phyloP scores from a whole-genome alignment of 2,888 invertebrate genomes.

The Ethmia dodecea region DNA sequence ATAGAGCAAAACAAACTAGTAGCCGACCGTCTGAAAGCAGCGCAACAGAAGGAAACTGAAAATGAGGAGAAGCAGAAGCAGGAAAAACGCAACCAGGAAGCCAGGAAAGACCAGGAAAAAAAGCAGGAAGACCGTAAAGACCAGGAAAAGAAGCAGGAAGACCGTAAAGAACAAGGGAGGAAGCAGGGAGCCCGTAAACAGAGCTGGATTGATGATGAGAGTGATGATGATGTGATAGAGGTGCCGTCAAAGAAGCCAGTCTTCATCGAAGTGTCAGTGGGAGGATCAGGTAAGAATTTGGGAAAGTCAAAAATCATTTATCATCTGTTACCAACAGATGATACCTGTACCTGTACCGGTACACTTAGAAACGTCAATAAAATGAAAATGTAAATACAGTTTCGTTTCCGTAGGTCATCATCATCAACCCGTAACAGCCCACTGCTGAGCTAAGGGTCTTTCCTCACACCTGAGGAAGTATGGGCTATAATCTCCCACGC shows the following conservation, averaged over 20 bases:
- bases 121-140: not conserved
- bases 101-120: not conserved
- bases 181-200: not conserved
- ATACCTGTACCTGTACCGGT: no score
- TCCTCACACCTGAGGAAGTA: no score
- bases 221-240: not conserved
- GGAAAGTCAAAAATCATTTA: no score
- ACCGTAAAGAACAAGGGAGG: not conserved
- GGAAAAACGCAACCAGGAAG: not conserved
- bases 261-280: not conserved
- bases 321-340: no score
- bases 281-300: no score
- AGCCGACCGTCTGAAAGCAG: slow-evolving; percentile 2
- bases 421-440: no score
- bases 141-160: not conserved
- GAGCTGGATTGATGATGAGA: not conserved
- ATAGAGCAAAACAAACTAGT: slow-evolving; percentile 42
- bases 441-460: no score
- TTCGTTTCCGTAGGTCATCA: no score
- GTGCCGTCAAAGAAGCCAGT: not conserved
- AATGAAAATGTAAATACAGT: no score
- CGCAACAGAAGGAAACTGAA: slow-evolving; percentile 11
- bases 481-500: no score
- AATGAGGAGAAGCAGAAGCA: not conserved
- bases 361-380: no score